Conservation (phyloP, 1,140 invertebrate species). For the Cydia fagiglandana region DNA sequence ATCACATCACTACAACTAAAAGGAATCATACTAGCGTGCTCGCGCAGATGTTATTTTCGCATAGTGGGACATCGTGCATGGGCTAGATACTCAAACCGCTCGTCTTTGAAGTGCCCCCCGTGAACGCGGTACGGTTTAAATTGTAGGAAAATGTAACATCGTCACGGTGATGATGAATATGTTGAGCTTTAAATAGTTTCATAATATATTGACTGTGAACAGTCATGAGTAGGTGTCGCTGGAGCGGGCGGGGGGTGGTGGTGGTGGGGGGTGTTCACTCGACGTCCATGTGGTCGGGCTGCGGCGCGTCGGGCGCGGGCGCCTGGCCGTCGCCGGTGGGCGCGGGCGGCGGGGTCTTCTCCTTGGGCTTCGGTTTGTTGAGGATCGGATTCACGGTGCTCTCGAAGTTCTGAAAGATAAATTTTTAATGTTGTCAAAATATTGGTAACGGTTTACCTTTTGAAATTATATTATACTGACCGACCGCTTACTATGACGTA, state of each 20-base stretch:
- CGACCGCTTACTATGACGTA: no score
- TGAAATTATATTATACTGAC: no score
- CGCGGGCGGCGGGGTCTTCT: constrained; percentile 79
- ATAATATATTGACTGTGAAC: not conserved
- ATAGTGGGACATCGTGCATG: not conserved
- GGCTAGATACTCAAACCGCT: no score
- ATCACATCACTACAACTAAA: not conserved
- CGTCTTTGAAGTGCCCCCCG: no score
- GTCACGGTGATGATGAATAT: not conserved
- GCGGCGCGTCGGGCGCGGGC: constrained; percentile 37
- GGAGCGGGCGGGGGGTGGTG: constrained; percentile 2
- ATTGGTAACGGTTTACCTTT: no score
- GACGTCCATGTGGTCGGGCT: constrained; percentile 72
- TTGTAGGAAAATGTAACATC: not conserved
- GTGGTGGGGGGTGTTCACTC: constrained; percentile 53
- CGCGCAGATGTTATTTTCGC: not conserved
- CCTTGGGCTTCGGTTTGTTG: constrained; percentile 92
- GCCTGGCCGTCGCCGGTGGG: constrained; percentile 56
- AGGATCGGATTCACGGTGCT: constrained; percentile 85
- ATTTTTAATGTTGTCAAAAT: no score
- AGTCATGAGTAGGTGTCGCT: constrained; percentile 25
- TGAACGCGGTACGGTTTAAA: not conserved
- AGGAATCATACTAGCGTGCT: not conserved
- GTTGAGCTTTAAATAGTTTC: not conserved
- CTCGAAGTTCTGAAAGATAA: constrained; percentile 82